Conservation (phyloP, 2,888 invertebrate species). For the Agrotis segetum region DNA sequence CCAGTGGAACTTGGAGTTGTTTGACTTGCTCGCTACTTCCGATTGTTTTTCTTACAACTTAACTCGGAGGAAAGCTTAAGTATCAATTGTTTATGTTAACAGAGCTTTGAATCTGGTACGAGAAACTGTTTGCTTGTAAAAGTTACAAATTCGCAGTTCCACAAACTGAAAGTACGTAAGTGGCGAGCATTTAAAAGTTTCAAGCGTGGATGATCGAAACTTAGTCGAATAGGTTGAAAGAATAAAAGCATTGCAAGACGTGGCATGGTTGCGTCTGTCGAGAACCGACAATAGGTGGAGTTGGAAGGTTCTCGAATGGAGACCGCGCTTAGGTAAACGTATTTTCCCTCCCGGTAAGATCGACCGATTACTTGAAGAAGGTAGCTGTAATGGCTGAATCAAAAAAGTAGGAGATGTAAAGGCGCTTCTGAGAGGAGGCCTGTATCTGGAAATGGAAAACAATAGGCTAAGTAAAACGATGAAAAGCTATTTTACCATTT, state of each 20-base stretch:
- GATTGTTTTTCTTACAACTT: slow-evolving; percentile 56
- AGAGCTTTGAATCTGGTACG: slow-evolving; percentile 24
- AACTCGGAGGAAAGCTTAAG: slow-evolving; percentile 47
- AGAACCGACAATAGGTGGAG: too few species aligned
- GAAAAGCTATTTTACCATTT: too few species aligned
- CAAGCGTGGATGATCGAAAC: slow-evolving; percentile 1
- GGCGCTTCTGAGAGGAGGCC: too few species aligned
- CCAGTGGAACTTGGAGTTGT: slow-evolving; percentile 30
- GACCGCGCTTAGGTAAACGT: too few species aligned
- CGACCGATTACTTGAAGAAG: too few species aligned
- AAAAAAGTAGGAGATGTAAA: too few species aligned
- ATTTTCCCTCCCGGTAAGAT: too few species aligned
- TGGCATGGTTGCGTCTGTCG: too few species aligned
- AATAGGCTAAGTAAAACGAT: too few species aligned
- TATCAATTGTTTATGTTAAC: slow-evolving; percentile 54
- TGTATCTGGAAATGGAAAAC: too few species aligned
- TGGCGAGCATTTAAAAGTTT: not conserved
- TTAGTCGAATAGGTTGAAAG: not conserved
- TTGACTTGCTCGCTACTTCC: slow-evolving; percentile 48
- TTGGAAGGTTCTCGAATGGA: too few species aligned
- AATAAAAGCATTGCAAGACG: not conserved
- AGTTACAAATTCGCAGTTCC: slow-evolving; percentile 18
- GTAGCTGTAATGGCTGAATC: too few species aligned
- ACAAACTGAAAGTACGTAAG: not conserved
- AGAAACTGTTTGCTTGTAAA: slow-evolving; percentile 14